phyloP scores from a whole-genome alignment of 2,797 vertebrate genomes.

The Crocidura indochinensis region DNA sequence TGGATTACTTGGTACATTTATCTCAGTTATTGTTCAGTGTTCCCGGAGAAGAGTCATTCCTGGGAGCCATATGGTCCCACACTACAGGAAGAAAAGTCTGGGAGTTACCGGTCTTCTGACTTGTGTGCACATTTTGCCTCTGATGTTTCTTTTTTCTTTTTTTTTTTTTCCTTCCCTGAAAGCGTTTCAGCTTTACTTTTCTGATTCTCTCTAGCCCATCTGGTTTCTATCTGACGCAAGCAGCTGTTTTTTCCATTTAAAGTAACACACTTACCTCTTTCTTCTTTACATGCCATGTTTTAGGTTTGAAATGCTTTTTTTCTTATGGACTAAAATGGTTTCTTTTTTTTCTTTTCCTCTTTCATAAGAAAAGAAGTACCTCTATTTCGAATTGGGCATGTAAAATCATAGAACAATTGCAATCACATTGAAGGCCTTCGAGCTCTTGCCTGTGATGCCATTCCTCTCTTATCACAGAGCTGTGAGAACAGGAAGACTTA shows the following conservation, averaged over 20 bases:
- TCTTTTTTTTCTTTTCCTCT: not conserved
- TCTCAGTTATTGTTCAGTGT: not conserved
- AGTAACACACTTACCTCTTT: constrained; percentile 84
- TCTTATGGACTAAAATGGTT: constrained; percentile 69
- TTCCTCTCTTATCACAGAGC: constrained; percentile 20
- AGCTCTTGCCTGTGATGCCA: constrained; percentile 70
- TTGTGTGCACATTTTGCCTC: constrained; percentile 77
- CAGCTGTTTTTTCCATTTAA: constrained; percentile 91
- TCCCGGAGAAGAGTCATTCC: accelerated
- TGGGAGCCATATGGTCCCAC: not conserved
- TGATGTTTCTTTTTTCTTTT: constrained; percentile 84
- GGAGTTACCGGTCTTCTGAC: not conserved
- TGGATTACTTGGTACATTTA: not conserved
- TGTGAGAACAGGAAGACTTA: constrained; percentile 76
- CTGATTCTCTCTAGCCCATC: constrained; percentile 85
- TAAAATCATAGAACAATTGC: constrained; percentile 53
- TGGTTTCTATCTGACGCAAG: constrained; percentile 90
- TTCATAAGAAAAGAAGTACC: constrained; percentile 58
- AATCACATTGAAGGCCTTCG: constrained; percentile 23
- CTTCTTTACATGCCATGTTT: constrained; percentile 78
- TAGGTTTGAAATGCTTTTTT: constrained; percentile 77
- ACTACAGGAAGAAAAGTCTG: not conserved
- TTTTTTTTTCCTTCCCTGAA: constrained; percentile 76
- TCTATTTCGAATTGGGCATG: constrained; percentile 28
- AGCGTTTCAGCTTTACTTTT: constrained; percentile 81